These are phyloP conservation scores for Octomys mimax DNA, from an alignment of 2,797 vertebrate genomes.

Conservation along the genomic window DNA sequence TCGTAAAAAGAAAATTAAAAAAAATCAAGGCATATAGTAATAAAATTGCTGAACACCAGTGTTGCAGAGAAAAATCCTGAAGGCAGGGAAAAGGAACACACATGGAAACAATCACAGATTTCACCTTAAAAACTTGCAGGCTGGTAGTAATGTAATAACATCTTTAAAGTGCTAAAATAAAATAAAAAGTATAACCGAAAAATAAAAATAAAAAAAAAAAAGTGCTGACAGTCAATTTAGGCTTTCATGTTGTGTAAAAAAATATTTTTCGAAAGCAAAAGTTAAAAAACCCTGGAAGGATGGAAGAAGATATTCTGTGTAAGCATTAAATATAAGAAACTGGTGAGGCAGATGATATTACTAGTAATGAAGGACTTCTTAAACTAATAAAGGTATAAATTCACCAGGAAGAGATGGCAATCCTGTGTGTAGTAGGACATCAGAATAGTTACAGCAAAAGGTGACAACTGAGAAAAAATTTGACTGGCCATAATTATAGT, in stretches of 20 bases:
- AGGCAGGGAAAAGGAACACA: constrained; percentile 6
- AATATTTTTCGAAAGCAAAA: constrained; percentile 24
- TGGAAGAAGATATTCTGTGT: not conserved
- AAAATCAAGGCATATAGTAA: not conserved
- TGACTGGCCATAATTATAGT: not conserved
- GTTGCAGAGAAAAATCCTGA: not conserved
- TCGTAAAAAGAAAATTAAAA: not conserved
- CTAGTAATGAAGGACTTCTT: not conserved
- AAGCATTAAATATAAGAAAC: constrained; percentile 8
- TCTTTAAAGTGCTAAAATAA: not conserved
- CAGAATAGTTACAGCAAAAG: constrained; percentile 42
- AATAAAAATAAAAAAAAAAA: not conserved
- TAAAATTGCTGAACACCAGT: constrained; percentile 6
- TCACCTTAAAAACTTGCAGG: not conserved
- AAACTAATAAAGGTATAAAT: not conserved
- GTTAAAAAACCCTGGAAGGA: constrained; percentile 35
- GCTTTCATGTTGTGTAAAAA: not conserved
- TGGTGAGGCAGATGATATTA: not conserved
- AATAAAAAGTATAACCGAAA: no score
- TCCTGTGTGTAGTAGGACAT: not conserved
- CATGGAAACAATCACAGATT: not conserved
- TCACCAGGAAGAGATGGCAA: not conserved
- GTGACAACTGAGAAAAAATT: constrained; percentile 17
- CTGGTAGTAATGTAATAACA: not conserved
- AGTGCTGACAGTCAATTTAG: not conserved